Conservation (phyloP, 1,140 invertebrate genomes). For the Heliconius nattereri region DNA sequence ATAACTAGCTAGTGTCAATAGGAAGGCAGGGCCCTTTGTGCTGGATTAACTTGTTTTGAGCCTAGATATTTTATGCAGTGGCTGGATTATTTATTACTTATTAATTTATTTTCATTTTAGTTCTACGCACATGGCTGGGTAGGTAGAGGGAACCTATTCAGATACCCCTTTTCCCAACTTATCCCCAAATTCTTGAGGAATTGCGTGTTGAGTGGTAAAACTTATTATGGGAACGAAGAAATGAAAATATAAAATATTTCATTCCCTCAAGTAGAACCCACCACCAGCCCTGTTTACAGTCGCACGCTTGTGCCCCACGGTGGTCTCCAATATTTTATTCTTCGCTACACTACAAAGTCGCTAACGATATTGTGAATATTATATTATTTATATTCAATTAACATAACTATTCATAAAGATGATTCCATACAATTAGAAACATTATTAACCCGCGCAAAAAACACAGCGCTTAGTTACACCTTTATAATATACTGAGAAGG, state of each 20-base stretch:
- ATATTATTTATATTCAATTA: neutral
- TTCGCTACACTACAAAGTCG: neutral
- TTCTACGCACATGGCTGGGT: too few species aligned
- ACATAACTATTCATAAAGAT: neutral
- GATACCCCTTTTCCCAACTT: too few species aligned
- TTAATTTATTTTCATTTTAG: too few species aligned
- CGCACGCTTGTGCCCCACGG: neutral
- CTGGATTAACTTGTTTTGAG: constrained; percentile 25
- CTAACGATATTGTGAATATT: neutral
- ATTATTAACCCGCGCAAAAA: neutral
- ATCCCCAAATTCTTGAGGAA: too few species aligned
- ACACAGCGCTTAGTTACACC: constrained; percentile 22
- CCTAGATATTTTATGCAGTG: neutral
- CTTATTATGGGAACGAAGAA: too few species aligned
- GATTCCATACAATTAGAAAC: constrained; percentile 20
- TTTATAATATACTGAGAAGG: constrained; percentile 45
- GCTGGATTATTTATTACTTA: neutral
- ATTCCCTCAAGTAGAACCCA: too few species aligned
- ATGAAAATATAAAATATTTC: too few species aligned
- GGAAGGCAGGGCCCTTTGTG: constrained; percentile 4
- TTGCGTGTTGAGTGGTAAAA: too few species aligned
- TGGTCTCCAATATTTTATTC: neutral
- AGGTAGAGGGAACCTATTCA: too few species aligned
- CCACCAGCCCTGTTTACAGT: too few species aligned
- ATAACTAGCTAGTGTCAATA: constrained; percentile 33